Evolutionary conservation across 64 coral and sea anemone species (phyloP).

Genomic region (Porites australiensis): DNA sequence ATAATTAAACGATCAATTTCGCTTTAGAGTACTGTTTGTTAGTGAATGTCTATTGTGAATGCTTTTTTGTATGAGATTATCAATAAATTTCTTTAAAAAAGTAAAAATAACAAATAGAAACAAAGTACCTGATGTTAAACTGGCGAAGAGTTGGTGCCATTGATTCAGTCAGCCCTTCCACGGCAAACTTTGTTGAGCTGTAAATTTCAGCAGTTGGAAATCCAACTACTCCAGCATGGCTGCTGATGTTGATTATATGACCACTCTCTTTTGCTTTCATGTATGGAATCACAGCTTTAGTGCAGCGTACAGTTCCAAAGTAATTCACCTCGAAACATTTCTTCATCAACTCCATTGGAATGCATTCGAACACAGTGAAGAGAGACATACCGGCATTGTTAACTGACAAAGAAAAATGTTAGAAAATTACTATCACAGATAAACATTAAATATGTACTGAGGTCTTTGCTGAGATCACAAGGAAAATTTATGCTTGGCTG

Average conservation of each 20-base stretch:
- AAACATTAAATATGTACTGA: background rate
- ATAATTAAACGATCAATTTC: no score
- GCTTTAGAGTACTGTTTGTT: no score
- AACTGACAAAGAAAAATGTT: slow-evolving; percentile 48
- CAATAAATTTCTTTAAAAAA: background rate
- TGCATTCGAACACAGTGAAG: slow-evolving; percentile 52
- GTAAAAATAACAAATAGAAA: background rate
- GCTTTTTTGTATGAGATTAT: no score
- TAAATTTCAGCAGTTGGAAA: slow-evolving; percentile 51
- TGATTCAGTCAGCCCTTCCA: slow-evolving; percentile 77
- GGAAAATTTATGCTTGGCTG: background rate
- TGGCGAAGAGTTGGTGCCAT: slow-evolving; percentile 59
- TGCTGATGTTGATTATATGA: slow-evolving; percentile 71
- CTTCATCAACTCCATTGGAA: slow-evolving; percentile 54
- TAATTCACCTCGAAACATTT: slow-evolving; percentile 70
- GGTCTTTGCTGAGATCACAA: background rate
- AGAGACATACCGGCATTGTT: slow-evolving; percentile 73
- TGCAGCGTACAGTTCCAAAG: slow-evolving; percentile 57
- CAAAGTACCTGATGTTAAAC: slow-evolving; percentile 77
- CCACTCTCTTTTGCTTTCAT: slow-evolving; percentile 74
- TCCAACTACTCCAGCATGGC: slow-evolving; percentile 47
- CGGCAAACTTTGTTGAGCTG: slow-evolving; percentile 73
- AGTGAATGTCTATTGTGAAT: no score
- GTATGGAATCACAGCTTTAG: slow-evolving; percentile 54
- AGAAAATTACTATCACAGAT: background rate